These are phyloP conservation scores for Myrmophylax atrothorax DNA, from an alignment of 2,113 vertebrate genomes.

Conservation along the genomic window DNA sequence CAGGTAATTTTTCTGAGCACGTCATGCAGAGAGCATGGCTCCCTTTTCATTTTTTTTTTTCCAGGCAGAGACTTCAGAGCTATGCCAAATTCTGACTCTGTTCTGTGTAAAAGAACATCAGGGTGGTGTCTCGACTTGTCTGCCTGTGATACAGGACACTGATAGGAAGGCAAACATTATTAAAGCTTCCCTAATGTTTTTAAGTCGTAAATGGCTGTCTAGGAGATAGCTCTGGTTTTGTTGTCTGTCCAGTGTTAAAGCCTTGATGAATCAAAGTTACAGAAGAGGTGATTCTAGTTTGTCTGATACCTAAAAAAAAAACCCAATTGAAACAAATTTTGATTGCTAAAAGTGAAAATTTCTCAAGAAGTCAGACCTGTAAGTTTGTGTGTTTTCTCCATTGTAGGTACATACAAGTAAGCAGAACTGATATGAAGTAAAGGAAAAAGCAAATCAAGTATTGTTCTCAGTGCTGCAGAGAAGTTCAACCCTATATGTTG, in stretches of 20 bases:
- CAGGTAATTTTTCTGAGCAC: not conserved
- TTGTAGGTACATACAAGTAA: not conserved
- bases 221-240: not conserved
- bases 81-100: constrained; percentile 5
- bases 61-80: not conserved
- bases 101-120: not conserved
- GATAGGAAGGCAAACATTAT: constrained; percentile 6
- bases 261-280: not conserved
- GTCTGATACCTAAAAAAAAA: not conserved
- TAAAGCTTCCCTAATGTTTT: constrained; percentile 55
- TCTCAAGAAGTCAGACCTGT: not conserved
- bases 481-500: not conserved
- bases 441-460: not conserved
- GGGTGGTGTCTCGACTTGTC: constrained; percentile 41
- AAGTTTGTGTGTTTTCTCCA: not conserved
- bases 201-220: constrained; percentile 25
- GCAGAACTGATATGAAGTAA: not conserved
- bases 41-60: not conserved
- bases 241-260: not conserved
- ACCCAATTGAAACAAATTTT: not conserved
- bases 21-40: not conserved
- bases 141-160: not conserved
- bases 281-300: not conserved
- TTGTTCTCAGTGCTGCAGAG: not conserved
- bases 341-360: not conserved